Evolutionary conservation across 2,888 invertebrate species (phyloP).

Genomic region (Priocnemis perturbator): DNA sequence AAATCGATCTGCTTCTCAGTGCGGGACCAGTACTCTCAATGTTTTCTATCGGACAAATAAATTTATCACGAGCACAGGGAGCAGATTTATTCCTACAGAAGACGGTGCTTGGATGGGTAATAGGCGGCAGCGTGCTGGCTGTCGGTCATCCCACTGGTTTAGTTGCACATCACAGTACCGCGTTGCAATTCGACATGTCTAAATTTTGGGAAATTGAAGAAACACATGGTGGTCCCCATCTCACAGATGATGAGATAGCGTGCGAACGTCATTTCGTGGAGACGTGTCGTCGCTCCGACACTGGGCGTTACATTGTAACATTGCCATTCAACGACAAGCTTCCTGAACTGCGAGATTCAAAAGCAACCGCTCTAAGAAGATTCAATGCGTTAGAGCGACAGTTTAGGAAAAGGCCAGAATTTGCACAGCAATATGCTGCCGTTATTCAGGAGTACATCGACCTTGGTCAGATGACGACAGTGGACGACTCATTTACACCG

Average conservation of each 20-base stretch:
- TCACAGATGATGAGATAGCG: conserved; percentile 20
- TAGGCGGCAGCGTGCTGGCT: neutral
- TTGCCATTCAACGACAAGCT: conserved; percentile 19
- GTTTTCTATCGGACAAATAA: conserved; percentile 33
- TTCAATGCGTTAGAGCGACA: conserved; percentile 26
- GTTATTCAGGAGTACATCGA: conserved; percentile 38
- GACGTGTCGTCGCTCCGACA: conserved; percentile 15
- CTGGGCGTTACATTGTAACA: conserved; percentile 35
- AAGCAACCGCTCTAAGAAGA: conserved; percentile 23
- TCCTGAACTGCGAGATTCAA: conserved; percentile 30
- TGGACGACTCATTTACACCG: neutral
- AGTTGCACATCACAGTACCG: too few relatives aligned
- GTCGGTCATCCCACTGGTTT: neutral
- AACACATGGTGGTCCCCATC: neutral
- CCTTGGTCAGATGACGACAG: conserved; percentile 33
- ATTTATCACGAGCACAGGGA: neutral
- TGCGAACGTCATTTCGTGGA: conserved; percentile 29
- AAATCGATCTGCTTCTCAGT: conserved; percentile 20
- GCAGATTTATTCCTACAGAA: conserved; percentile 18
- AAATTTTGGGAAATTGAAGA: conserved; percentile 34
- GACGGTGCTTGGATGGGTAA: conserved; percentile 2
- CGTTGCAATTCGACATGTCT: too few relatives aligned
- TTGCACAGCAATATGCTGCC: conserved; percentile 24
- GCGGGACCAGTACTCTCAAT: conserved; percentile 32
- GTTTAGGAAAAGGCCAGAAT: too few relatives aligned